Base-by-base conservation (phyloP, 1,140 invertebrate genomes). In the Meloidogyne exigua region DNA sequence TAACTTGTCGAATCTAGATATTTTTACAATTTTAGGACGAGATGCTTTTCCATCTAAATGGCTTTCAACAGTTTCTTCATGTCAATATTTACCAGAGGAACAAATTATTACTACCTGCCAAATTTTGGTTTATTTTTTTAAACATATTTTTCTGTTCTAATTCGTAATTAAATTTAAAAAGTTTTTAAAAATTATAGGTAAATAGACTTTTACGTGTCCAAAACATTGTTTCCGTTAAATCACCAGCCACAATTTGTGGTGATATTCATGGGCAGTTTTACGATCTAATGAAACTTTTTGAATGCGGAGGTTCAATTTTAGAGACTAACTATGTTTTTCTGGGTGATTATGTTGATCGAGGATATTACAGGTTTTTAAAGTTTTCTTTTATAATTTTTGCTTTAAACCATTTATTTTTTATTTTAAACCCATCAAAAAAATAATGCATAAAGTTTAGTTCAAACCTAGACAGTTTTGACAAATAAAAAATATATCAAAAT, bases 241-340 rank as follows among this genome's bases (percentile, higher is more conserved):
- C 83, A 3, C 88, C 82, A 12, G 82, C 84, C 18, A 84, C 80
- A 44, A 79, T 88, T 36, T 86, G 84, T 68, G 84, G 87, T 26
- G 81, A 83, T 69, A 84, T 87, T 68, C 82, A 84, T 68, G 81
- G 79, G 73, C 79, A 85, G 68, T 87, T 98, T 90, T 96, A 98
- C 91, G 96, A 99, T 90, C 90, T 99, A 78, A 98, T 98, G 95
- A 95, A 98, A 90, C 89, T 99, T 82, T 99, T 99, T 90, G 92
- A 94, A 90, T 98, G 98, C 91, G 96, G 96, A 81, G 96, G 96
- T 76, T 92, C 94, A 88, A 95, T 77, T 13, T 32, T 67, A 42
- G 82, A 82, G 32, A 75, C 64, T 12, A 84, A 79, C 18, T 83
- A 84, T 63, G 83, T 83, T 36, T 84, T 84, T 73, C 73, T 83